Base-by-base conservation (phyloP, 1,140 invertebrate species). In the Medauroidea extradentata region DNA sequence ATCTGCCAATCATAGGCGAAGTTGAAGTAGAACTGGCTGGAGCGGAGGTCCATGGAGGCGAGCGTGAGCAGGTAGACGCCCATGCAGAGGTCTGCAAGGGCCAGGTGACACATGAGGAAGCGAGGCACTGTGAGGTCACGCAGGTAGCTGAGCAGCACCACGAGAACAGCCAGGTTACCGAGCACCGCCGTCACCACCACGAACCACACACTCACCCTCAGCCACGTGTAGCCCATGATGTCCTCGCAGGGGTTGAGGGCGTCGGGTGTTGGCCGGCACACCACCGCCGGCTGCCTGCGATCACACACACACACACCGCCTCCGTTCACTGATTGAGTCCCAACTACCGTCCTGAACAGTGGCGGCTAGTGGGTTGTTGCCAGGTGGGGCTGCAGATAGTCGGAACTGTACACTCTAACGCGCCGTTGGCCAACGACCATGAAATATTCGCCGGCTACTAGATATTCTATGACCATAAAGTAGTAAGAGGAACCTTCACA, bases 191-290 rank as follows among this genome's bases (percentile, higher is more conserved):
- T 75, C 29, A 81, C 65, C 11, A 82, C 77, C 0, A 87, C 81
- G 18, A 85, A 63, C 85, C 85, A 86, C 5, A 85, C 81, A n/a
- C 77, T 70, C 1, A 81, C 71, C 27, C 69, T 61, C 2, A 72
- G 49, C 65, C 66, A 67, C 27, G 50, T 56, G 27, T 59, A 66
- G 21, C 83, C 84, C 77, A 86, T 83, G 18, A 86, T 79, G 62
- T 87, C 84, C 69, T 86, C 85, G 63, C 85, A 86, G 7, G 85
- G 85, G 67, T 85, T 87, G 59, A 86, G 80, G 8, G 82, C 81
- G 67, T 87, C 81, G 1, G 83, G 84, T 38, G 68, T 66, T 0
- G 85, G 85, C 19, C 66, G 72, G 63, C 85, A 87, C 9, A 69
- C 63, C 0, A 83, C 76, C 2, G 50, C 19, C 0, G 43, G 44